phyloP scores from a whole-genome alignment of 2,888 invertebrate genomes.

The Cephus pulcher region DNA sequence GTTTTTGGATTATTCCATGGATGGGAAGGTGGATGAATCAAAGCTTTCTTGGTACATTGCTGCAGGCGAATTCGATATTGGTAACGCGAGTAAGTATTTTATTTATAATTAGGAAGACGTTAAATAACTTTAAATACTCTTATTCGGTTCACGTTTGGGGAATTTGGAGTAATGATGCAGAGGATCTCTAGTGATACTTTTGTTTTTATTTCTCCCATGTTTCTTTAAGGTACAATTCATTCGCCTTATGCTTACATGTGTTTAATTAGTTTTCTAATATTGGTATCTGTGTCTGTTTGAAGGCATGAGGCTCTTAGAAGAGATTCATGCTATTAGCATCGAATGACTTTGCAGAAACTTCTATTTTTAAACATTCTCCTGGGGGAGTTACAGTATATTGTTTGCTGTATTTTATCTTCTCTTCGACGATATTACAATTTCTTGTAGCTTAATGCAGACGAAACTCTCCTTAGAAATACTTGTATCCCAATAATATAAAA shows the following conservation, averaged over 20 bases:
- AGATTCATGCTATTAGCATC: neutral
- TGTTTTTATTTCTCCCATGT: neutral
- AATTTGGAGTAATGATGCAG: neutral
- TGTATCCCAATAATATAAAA: conserved; percentile 38
- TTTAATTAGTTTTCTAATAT: neutral
- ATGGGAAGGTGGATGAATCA: neutral
- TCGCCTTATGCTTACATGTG: neutral
- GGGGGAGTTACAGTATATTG: neutral
- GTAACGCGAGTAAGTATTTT: neutral
- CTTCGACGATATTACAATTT: neutral
- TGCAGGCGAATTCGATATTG: neutral
- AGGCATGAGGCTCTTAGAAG: neutral
- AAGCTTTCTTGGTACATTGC: neutral
- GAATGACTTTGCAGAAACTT: neutral
- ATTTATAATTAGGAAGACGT: neutral
- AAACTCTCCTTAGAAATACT: neutral
- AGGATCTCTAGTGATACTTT: neutral
- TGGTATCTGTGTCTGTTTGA: neutral
- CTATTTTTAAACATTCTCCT: neutral
- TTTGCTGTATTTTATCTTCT: neutral
- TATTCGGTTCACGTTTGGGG: neutral
- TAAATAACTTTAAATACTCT: neutral
- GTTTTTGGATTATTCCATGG: neutral
- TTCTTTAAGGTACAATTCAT: neutral
- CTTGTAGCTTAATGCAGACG: neutral